phyloP scores from a whole-genome alignment of 2,113 vertebrate species.

The Anhinga anhinga region DNA sequence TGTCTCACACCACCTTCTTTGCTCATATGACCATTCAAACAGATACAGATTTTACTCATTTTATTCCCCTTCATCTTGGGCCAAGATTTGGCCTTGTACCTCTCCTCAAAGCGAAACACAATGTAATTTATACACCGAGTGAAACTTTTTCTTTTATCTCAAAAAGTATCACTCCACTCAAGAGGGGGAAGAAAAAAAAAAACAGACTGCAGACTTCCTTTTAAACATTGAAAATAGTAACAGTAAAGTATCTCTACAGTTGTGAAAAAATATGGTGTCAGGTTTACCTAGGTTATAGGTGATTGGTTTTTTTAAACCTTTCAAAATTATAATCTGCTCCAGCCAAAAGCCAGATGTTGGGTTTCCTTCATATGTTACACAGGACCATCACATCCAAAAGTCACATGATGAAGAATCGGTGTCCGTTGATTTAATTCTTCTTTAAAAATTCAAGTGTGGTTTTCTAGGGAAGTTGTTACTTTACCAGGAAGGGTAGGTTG shows the following conservation, averaged over 20 bases:
- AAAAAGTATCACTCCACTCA: not conserved
- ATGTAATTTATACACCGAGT: not conserved
- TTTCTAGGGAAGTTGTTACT: not conserved
- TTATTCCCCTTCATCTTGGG: not conserved
- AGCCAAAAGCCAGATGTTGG: not conserved
- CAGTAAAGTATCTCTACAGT: not conserved
- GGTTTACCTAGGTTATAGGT: not conserved
- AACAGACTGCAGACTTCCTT: not conserved
- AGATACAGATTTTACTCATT: not conserved
- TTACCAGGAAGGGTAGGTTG: not conserved
- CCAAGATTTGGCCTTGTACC: not conserved
- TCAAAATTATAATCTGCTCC: not conserved
- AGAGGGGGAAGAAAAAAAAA: no score
- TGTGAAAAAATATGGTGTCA: not conserved
- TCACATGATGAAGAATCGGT: not conserved
- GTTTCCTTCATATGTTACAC: not conserved
- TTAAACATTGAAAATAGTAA: not conserved
- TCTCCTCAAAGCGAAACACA: not conserved
- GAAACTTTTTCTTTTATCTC: not conserved
- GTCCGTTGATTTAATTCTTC: not conserved
- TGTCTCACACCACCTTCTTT: not conserved
- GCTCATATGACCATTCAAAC: not conserved
- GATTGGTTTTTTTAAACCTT: not conserved
- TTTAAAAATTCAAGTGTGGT: not conserved
- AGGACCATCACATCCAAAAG: not conserved